Evolutionary conservation across 2,113 vertebrate species (phyloP).

Genomic region (Triplophysa dalaica): DNA sequence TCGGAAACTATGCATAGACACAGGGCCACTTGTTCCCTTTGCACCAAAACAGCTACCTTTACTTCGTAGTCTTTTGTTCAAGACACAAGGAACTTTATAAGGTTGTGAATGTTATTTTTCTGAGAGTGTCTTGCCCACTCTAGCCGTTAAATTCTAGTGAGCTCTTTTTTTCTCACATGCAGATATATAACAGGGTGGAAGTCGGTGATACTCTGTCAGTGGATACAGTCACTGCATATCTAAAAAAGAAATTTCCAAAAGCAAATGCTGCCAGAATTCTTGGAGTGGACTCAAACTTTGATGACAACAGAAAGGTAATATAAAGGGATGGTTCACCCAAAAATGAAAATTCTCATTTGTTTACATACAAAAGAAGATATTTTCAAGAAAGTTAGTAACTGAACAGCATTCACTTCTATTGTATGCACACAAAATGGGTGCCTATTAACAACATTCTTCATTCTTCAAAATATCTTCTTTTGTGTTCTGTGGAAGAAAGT

Average conservation of each 20-base stretch:
- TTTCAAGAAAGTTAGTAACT: no score
- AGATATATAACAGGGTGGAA: conserved; percentile 84
- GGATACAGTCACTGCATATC: conserved; percentile 74
- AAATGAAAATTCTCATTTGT: no score
- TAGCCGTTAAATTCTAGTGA: conserved; percentile 47
- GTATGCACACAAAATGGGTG: no score
- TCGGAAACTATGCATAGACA: no score
- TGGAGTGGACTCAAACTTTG: conserved; percentile 79
- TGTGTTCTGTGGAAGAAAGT: no score
- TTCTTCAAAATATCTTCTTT: no score
- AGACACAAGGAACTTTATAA: background rate
- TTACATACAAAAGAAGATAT: no score
- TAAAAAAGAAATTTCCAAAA: conserved; percentile 82
- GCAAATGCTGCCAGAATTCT: conserved; percentile 80
- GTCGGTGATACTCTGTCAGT: conserved; percentile 75
- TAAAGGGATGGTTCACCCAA: background rate
- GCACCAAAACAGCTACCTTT: background rate
- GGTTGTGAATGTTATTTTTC: background rate
- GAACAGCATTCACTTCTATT: no score
- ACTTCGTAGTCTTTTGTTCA: background rate
- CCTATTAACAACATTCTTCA: no score
- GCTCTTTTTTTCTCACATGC: conserved; percentile 57
- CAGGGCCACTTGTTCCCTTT: no score
- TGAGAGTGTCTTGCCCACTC: background rate
- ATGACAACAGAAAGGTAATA: conserved; percentile 81